Evolutionary conservation across 2,113 vertebrate genomes (phyloP).

Genomic region (Microcebus ravelobensis): DNA sequence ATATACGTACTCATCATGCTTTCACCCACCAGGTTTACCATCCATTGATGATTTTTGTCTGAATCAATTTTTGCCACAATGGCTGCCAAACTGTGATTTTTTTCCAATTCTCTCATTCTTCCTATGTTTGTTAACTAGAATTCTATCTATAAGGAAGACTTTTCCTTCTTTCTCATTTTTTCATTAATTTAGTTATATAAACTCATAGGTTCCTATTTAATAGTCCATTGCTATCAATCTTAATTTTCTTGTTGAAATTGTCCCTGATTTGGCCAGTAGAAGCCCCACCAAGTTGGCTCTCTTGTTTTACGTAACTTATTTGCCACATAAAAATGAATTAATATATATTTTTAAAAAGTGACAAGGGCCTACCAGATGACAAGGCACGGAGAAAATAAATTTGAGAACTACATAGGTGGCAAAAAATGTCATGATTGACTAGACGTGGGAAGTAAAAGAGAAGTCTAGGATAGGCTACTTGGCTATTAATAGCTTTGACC

Average conservation of each 20-base stretch:
- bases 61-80: neutral
- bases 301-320: neutral
- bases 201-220: neutral
- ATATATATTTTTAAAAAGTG: neutral
- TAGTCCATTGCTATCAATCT: neutral
- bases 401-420: neutral
- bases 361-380: neutral
- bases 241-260: neutral
- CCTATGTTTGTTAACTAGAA: neutral
- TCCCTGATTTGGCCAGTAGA: neutral
- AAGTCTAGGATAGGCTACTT: neutral
- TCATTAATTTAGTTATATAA: neutral
- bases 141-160: neutral
- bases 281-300: neutral
- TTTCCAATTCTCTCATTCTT: neutral
- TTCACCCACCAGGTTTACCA: neutral
- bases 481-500: neutral
- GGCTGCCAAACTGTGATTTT: neutral
- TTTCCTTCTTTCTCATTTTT: neutral
- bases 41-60: neutral
- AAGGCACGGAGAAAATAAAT: neutral
- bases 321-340: neutral
- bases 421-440: neutral
- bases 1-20: neutral
- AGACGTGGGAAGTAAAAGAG: neutral